Conservation (phyloP, 2,113 vertebrate genomes). For the Rallus limicola region DNA sequence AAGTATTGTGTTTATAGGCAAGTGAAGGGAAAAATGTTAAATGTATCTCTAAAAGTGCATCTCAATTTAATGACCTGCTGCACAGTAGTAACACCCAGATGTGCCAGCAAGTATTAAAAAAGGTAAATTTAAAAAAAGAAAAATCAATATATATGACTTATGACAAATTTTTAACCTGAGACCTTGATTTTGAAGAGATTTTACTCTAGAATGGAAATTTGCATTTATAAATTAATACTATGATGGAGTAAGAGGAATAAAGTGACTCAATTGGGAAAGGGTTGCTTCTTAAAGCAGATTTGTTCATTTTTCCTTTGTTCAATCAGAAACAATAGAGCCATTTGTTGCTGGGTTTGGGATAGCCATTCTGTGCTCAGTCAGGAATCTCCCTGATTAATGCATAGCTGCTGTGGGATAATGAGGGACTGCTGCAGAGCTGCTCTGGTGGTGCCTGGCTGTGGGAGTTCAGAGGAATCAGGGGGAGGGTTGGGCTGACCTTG, state of each 20-base stretch:
- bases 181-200: not conserved
- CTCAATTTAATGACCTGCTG: not conserved
- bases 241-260: not conserved
- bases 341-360: not conserved
- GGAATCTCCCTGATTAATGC: not conserved
- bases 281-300: not conserved
- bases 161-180: not conserved
- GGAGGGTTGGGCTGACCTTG: not conserved
- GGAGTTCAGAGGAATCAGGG: not conserved
- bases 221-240: not conserved
- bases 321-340: not conserved
- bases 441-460: not conserved
- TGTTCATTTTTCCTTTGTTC: not conserved
- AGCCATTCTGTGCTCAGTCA: not conserved
- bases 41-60: not conserved
- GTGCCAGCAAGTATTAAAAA: not conserved
- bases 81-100: accelerated
- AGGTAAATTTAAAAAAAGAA: not conserved
- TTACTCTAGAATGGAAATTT: not conserved
- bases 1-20: not conserved
- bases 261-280: not conserved
- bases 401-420: not conserved
- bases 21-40: not conserved
- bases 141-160: not conserved
- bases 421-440: not conserved